Evolutionary conservation across 2,888 invertebrate genomes (phyloP).

Genomic region (Pyrochroa serraticornis): DNA sequence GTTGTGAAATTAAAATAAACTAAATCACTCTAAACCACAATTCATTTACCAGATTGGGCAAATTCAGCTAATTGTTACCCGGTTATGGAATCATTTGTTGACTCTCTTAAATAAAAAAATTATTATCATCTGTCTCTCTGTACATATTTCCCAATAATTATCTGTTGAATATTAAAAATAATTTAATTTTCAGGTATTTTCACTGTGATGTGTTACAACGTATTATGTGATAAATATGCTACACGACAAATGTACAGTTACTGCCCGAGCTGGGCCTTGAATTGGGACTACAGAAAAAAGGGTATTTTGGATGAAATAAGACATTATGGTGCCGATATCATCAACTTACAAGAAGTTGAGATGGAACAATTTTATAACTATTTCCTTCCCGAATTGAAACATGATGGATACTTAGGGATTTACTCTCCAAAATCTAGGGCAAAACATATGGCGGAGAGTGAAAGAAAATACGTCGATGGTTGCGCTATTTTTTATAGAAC

Average conservation of each 20-base stretch:
- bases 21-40: background rate
- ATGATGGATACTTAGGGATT: slow-evolving; percentile 92
- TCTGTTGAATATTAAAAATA: no score
- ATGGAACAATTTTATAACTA: slow-evolving; percentile 98
- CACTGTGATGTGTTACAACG: slow-evolving; percentile 99
- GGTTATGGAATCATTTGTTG: background rate
- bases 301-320: slow-evolving; percentile 96
- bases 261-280: slow-evolving; percentile 98
- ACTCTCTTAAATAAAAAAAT: background rate
- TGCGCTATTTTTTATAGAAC: slow-evolving; percentile 98
- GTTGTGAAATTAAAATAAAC: no score
- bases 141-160: no score
- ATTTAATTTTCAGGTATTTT: slow-evolving; percentile 76
- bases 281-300: slow-evolving; percentile 98
- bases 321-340: slow-evolving; percentile 96
- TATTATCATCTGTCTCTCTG: background rate
- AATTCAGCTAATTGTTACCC: no score
- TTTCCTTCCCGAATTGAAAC: slow-evolving; percentile 92
- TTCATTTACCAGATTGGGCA: no score
- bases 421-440: slow-evolving; percentile 98
- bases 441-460: slow-evolving; percentile 96
- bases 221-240: slow-evolving; percentile 98
- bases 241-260: slow-evolving; percentile 99
- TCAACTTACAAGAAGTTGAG: slow-evolving; percentile 96
- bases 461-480: slow-evolving; percentile 97